Evolutionary conservation across 1,140 invertebrate species (phyloP), one percentile per base, ranked within the genome.

Genomic region (Penaeus japonicus): DNA sequence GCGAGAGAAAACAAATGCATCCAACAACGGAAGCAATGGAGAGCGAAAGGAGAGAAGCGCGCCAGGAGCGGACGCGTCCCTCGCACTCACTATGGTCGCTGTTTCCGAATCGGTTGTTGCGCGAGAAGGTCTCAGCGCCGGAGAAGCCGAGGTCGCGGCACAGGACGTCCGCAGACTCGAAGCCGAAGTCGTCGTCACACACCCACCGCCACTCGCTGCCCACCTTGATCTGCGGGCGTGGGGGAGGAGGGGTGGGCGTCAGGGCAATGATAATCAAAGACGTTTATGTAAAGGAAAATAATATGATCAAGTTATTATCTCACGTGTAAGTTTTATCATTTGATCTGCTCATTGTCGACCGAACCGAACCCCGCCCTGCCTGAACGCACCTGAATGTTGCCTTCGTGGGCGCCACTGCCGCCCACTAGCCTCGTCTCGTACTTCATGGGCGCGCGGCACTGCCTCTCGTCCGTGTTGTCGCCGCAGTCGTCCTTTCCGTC

Each of bases 121-220:
- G 47, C 47, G 47, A 12, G 47, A 47, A 47, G 10, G 47, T 47
- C 47, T 47, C 47, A 0, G 47, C 47, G 47, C 47, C 47, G 5
- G 47, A 7, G 75, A 77, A 77, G 75, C 75, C 75, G 35, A 77
- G n/a, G 35, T 77, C 35, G 20, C 75, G 75, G n/a, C 75, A 77
- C 12, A 95, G 93, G 0, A 96, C 92, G 87, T 94, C 92, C 1
- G 95, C 96, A 91, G 96, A 94, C 20, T 92, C 93, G 57, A 95
- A 92, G 1, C 94, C 94, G 91, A 96, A 97, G 75, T 94, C 93
- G 91, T 96, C 95, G 91, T 96, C 95, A 91, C 96, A 96, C n/a
- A 97, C 94, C 89, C 18, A n/a, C 22, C 75, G 35, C 75, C 75
- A 77, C 35, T 53, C 35, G 75, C 75, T 4, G 22, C 20, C 35